Evolutionary conservation across 2,888 invertebrate genomes (phyloP), one percentile per base, ranked within the genome.

Genomic region (Malthinus seriepunctatus): DNA sequence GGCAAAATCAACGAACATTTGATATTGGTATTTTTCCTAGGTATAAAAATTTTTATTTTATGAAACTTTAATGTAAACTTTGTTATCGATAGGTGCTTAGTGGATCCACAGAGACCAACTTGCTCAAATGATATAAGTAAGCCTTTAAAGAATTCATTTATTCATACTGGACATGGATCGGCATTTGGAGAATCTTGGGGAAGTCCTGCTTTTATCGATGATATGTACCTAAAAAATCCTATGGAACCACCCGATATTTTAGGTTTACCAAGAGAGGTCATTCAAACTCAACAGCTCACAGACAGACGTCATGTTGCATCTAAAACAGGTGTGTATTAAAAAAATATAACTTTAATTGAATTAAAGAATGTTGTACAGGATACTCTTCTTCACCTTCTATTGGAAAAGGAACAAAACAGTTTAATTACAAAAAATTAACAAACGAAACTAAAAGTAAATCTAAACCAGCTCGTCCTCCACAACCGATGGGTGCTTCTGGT

Each of bases 21-120:
- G 89, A 93, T 71, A 89, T 98, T 51, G 97, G 95, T 7, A 78
- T 88, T 31, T 96, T 99, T 78, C 97, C 97, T 0, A 86, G 93
- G 80, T 86, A 15, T 8, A 15, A 48, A 10, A 11, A 33, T 11
- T 23, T 34, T 57, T 38, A 45, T 32, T 51, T 46, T 32, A n/a
- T 53, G 44, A 56, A 12, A 45, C 33, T n/a, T n/a, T 10, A 35
- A n/a, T 54, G n/a, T 15, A 15, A 14, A 38, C 11, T 23, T 23
- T 23, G 5, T 23, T 23, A 23, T 5, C 23, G 23, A 23, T 60
- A 80, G 82, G 58, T 85, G 86, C 60, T 75, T 89, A 10, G 86
- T 90, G 0, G 88, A 90, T 73, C 87, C 89, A 0, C 85, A 87
- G 78, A 81, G 90, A 50, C 83, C 84, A n/a, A 85, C 86, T 64